Percentiles rank a stretch among this genome's conserved stretches.
These are phyloP conservation scores for Clarias gariepinus DNA, from an alignment of 2,113 vertebrate genomes.

Conservation along the genomic window DNA sequence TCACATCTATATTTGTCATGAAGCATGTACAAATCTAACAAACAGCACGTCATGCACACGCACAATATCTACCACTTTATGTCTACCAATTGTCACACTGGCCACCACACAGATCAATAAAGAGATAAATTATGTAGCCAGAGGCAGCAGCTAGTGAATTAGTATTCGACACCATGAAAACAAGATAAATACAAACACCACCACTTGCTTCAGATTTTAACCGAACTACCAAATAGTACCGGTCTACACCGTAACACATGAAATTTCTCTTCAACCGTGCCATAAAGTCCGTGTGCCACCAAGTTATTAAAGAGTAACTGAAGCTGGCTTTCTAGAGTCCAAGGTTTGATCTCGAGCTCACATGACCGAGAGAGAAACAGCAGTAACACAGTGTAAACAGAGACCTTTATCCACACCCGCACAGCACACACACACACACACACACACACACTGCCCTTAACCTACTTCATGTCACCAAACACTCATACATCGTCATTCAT, in stretches of 20 bases:
- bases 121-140: constrained; percentile 52
- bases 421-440: constrained; percentile 30
- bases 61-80: constrained; percentile 18
- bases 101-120: constrained; percentile 67
- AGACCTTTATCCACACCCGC: constrained; percentile 50
- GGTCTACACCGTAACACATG: not conserved
- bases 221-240: not conserved
- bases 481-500: constrained; percentile 49
- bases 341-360: constrained; percentile 49
- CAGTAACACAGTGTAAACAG: constrained; percentile 39
- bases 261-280: not conserved
- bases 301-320: constrained; percentile 41
- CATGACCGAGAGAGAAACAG: constrained; percentile 39
- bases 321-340: constrained; percentile 30
- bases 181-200: constrained; percentile 14
- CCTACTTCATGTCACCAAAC: constrained; percentile 4
- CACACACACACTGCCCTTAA: not conserved
- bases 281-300: constrained; percentile 12
- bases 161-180: constrained; percentile 10
- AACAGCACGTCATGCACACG: not conserved
- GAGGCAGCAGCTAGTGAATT: constrained; percentile 41
- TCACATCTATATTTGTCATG: not conserved
- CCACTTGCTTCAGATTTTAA: constrained; percentile 19
- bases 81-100: constrained; percentile 18
- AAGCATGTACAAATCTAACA: not conserved